These are phyloP conservation scores for Alitta virens DNA, from an alignment of 2,888 invertebrate genomes.

Conservation along the genomic window DNA sequence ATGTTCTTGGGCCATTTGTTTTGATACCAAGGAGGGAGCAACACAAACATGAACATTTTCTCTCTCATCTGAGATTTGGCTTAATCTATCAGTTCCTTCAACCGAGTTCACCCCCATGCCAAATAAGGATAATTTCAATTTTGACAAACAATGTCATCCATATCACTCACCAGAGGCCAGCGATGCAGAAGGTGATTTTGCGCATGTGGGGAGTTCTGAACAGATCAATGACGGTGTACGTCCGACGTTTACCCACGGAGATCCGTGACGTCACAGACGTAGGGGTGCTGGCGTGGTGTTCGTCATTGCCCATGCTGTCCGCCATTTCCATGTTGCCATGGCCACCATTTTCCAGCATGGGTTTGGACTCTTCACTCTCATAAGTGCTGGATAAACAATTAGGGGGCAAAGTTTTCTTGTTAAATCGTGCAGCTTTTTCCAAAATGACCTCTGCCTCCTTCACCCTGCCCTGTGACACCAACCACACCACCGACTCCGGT, in stretches of 20 bases:
- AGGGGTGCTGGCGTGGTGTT: neutral
- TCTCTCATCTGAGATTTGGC: no score
- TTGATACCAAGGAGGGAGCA: no score
- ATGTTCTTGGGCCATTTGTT: no score
- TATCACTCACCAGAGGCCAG: conserved; percentile 26
- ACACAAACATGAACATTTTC: no score
- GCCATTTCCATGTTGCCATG: conserved; percentile 1
- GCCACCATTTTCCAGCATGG: conserved; percentile 5
- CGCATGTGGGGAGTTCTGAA: conserved; percentile 27
- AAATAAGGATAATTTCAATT: no score
- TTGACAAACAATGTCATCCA: no score
- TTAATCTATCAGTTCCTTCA: no score
- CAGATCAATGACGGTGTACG: conserved; percentile 29
- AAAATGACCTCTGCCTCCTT: conserved; percentile 31
- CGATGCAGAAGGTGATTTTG: conserved; percentile 29
- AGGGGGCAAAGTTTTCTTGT: conserved; percentile 23
- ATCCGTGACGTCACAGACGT: no score
- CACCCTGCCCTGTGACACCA: conserved; percentile 27
- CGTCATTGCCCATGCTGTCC: neutral
- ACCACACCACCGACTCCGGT: conserved; percentile 33
- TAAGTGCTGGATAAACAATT: conserved; percentile 22
- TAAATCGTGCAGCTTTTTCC: conserved; percentile 26
- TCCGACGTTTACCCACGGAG: neutral
- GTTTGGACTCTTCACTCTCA: conserved; percentile 9
- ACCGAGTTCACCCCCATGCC: no score